A percentile compares a stretch with the other conserved stretches of the same genome.
phyloP scores from a whole-genome alignment of 2,113 vertebrate species.

The Arizona elegans region DNA sequence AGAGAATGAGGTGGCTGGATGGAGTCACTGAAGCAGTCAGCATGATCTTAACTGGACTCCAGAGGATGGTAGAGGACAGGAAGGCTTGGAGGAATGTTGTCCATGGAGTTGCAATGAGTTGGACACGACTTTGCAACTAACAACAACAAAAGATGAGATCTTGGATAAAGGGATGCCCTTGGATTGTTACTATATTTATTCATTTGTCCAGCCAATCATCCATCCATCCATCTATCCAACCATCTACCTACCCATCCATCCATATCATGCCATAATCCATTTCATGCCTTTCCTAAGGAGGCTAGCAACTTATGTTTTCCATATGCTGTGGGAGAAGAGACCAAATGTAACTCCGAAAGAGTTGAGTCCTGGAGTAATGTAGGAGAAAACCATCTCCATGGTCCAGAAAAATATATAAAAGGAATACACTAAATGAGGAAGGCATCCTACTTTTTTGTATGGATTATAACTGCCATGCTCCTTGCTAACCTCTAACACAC shows the following conservation, averaged over 20 bases:
- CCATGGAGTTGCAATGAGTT: too few species aligned
- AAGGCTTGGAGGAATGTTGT: too few species aligned
- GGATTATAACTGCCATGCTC: neutral
- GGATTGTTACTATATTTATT: neutral
- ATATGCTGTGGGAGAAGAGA: neutral
- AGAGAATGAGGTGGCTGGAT: too few species aligned
- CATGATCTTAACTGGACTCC: too few species aligned
- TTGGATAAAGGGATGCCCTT: neutral
- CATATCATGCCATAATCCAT: neutral
- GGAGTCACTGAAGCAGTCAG: too few species aligned
- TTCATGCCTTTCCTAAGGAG: neutral
- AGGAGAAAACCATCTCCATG: neutral
- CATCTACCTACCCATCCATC: neutral
- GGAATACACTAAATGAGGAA: neutral
- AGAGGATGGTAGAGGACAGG: too few species aligned
- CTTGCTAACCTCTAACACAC: neutral
- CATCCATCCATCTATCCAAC: neutral
- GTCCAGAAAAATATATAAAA: neutral
- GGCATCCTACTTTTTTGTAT: neutral
- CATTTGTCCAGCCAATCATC: neutral
- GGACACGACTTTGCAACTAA: too few species aligned
- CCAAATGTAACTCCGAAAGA: neutral
- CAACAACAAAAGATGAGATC: neutral
- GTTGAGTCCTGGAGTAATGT: neutral
- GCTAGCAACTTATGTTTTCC: neutral